phyloP scores from a whole-genome alignment of 1,140 invertebrate species.

The Bactericera cockerelli region DNA sequence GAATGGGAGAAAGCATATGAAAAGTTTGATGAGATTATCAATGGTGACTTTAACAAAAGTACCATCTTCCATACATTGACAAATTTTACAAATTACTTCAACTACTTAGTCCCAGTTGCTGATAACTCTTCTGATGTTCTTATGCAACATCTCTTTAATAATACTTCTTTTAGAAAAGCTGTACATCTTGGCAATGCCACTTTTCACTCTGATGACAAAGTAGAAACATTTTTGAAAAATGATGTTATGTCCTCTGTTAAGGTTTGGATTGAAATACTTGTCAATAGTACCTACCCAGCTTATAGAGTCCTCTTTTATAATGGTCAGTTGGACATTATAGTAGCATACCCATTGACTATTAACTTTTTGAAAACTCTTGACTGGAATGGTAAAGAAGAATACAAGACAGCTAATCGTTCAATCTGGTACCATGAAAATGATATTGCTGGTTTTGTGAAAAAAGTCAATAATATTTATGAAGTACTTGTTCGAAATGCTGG shows the following conservation, averaged over 20 bases:
- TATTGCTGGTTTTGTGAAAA: conserved; percentile 22
- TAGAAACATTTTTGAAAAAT: conserved; percentile 47
- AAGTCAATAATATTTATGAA: conserved; percentile 45
- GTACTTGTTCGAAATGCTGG: conserved; percentile 67
- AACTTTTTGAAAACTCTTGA: conserved; percentile 43
- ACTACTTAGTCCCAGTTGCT: conserved; percentile 40
- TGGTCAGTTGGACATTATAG: conserved; percentile 63
- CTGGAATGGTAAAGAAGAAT: conserved; percentile 46
- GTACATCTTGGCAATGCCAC: conserved; percentile 70
- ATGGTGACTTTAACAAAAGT: conserved; percentile 9
- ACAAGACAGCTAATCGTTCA: conserved; percentile 40
- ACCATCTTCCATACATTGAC: conserved; percentile 55
- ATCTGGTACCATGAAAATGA: conserved; percentile 18
- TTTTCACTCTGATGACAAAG: conserved; percentile 31
- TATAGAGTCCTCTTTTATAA: conserved; percentile 62
- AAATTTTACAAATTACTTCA: conserved; percentile 62
- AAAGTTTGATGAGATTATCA: conserved; percentile 1
- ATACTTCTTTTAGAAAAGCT: conserved; percentile 28
- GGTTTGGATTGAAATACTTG: conserved; percentile 50
- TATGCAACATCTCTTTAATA: conserved; percentile 31
- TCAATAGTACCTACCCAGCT: conserved; percentile 29
- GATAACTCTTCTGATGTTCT: conserved; percentile 21
- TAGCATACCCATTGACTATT: conserved; percentile 59
- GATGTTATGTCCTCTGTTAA: conserved; percentile 76
- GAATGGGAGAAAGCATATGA: conserved; percentile 9